Evolutionary conservation across 2,888 invertebrate genomes (phyloP).

Genomic region (Endotricha flammealis): DNA sequence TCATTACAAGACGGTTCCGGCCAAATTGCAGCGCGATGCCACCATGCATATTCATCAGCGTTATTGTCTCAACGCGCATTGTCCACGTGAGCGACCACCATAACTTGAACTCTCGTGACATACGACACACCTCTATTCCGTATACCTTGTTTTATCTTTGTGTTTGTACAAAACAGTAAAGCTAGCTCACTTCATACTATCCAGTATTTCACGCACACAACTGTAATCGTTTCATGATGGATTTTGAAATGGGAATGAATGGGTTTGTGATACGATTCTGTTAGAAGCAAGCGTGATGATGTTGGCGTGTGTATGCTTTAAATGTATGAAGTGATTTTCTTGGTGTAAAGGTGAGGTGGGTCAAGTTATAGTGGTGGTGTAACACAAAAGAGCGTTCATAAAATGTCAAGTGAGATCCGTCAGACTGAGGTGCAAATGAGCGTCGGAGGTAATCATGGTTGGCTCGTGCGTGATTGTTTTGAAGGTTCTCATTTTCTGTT

Average conservation of each 20-base stretch:
- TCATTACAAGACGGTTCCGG: slow-evolving; percentile 65
- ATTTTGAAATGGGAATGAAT: neutral
- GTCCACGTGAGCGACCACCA: slow-evolving; percentile 44
- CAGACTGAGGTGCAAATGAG: slow-evolving; percentile 36
- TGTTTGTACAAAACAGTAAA: neutral
- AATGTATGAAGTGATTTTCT: neutral
- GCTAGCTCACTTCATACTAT: neutral
- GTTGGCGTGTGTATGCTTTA: neutral
- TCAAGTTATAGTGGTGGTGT: slow-evolving; percentile 26
- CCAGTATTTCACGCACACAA: neutral
- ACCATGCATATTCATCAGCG: slow-evolving; percentile 68
- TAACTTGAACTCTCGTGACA: slow-evolving; percentile 26
- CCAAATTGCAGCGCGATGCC: slow-evolving; percentile 70
- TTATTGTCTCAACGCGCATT: slow-evolving; percentile 65
- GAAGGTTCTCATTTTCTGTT: too few species aligned
- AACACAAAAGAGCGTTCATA: slow-evolving; percentile 56
- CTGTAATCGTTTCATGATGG: neutral
- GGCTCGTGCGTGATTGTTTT: neutral
- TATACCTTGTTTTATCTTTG: neutral
- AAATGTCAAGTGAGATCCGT: slow-evolving; percentile 53
- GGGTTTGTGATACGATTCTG: neutral
- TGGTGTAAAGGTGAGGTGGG: slow-evolving; percentile 16
- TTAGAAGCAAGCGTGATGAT: neutral
- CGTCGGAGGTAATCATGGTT: slow-evolving; percentile 9
- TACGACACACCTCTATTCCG: slow-evolving; percentile 1